Evolutionary conservation across 2,888 invertebrate genomes (phyloP).

Genomic region (Dasypolia templi): DNA sequence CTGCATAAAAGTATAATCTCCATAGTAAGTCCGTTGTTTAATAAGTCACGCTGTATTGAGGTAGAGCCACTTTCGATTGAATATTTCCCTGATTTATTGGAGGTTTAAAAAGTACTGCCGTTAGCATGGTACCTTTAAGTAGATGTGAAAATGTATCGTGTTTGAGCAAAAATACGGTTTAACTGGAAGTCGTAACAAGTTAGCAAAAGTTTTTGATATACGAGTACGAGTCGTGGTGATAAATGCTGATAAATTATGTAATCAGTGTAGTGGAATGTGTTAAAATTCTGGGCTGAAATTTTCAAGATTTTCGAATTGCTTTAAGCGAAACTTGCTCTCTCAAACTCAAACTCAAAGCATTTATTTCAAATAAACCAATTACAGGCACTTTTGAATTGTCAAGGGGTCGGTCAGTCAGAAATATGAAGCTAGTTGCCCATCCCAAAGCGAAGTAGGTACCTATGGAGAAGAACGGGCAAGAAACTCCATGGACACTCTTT

Average conservation of each 20-base stretch:
- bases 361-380: too few species aligned
- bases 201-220: conserved; percentile 50
- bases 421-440: too few species aligned
- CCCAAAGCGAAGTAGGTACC: too few species aligned
- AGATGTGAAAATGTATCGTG: conserved; percentile 39
- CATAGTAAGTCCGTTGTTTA: not conserved
- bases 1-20: not conserved
- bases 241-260: conserved; percentile 51
- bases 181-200: conserved; percentile 50
- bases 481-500: too few species aligned
- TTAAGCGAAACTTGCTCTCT: not conserved
- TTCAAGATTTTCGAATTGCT: not conserved
- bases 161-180: conserved; percentile 45
- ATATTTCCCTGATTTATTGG: conserved; percentile 43
- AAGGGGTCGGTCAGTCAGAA: too few species aligned
- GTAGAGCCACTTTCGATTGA: conserved; percentile 21
- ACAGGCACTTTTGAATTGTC: too few species aligned
- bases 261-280: conserved; percentile 44
- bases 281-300: conserved; percentile 23
- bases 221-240: conserved; percentile 38
- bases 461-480: too few species aligned
- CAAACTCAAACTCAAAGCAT: too few species aligned
- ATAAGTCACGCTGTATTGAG: not conserved
- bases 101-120: conserved; percentile 48
- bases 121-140: conserved; percentile 5